These are phyloP conservation scores for Cataglyphis cursor DNA, from an alignment of 2,888 invertebrate species.

Conservation along the genomic window DNA sequence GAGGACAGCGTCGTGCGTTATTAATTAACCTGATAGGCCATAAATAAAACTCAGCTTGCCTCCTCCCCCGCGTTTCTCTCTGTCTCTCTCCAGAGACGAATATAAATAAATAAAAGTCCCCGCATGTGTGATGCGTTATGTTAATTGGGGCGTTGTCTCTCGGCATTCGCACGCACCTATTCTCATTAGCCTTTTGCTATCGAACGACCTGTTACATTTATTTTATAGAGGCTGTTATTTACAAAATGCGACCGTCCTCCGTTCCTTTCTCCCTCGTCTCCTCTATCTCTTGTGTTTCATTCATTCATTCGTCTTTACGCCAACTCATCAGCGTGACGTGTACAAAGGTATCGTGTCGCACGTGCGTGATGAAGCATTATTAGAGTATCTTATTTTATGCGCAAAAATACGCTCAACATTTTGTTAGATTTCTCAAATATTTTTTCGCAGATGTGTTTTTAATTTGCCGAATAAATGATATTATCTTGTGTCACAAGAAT, in stretches of 20 bases:
- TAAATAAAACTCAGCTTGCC: conserved; percentile 82
- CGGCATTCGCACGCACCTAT: conserved; percentile 84
- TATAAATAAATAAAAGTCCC: conserved; percentile 86
- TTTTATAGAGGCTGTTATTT: conserved; percentile 81
- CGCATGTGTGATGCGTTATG: conserved; percentile 84
- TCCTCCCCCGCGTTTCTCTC: conserved; percentile 66
- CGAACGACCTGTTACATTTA: conserved; percentile 82
- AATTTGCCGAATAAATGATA: neutral
- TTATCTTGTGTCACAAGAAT: neutral
- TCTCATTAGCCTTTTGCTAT: conserved; percentile 84
- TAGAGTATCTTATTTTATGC: conserved; percentile 62
- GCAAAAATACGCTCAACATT: conserved; percentile 33
- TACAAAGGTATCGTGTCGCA: conserved; percentile 71
- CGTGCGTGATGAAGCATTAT: conserved; percentile 79
- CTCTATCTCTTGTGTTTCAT: conserved; percentile 31
- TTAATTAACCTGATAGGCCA: conserved; percentile 86
- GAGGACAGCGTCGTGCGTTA: conserved; percentile 77
- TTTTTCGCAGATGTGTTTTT: neutral
- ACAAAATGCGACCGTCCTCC: conserved; percentile 68
- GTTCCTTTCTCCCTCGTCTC: conserved; percentile 51
- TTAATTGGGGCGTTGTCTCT: conserved; percentile 87
- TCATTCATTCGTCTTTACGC: conserved; percentile 31
- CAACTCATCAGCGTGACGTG: conserved; percentile 58
- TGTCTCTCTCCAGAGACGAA: conserved; percentile 80
- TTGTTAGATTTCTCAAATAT: conserved; percentile 23